phyloP scores from a whole-genome alignment of 2,113 vertebrate genomes.

The Amblyopsis rosae region DNA sequence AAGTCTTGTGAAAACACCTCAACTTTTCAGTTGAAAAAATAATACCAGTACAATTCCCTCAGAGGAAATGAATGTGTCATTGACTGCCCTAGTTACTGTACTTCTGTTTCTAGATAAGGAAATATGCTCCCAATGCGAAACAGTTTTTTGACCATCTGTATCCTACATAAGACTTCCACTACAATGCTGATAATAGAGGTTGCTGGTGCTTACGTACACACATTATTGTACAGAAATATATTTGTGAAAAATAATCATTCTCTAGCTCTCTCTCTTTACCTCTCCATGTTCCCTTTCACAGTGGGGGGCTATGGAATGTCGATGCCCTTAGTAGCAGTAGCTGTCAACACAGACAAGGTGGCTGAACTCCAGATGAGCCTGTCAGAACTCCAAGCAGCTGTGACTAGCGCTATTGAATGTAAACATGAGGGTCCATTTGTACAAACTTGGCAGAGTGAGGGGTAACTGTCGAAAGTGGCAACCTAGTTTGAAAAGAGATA shows the following conservation, averaged over 20 bases:
- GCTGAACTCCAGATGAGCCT: conserved; percentile 58
- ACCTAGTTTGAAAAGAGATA: conserved; percentile 25
- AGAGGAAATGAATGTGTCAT: conserved; percentile 60
- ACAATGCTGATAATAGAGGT: conserved; percentile 21
- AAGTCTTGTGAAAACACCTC: conserved; percentile 8
- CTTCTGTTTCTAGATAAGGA: conserved; percentile 15
- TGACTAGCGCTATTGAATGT: conserved; percentile 54
- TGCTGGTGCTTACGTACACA: conserved; percentile 31
- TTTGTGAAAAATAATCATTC: not conserved
- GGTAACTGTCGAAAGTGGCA: conserved; percentile 50
- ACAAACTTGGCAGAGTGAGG: conserved; percentile 51
- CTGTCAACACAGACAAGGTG: conserved; percentile 64
- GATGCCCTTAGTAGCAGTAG: conserved; percentile 57
- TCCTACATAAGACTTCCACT: conserved; percentile 16
- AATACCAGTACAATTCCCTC: conserved; percentile 32
- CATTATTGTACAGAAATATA: not conserved
- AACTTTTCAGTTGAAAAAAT: conserved; percentile 53
- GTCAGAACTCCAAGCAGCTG: conserved; percentile 64
- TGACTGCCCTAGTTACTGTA: conserved; percentile 31
- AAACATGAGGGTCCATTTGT: conserved; percentile 70
- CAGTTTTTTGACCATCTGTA: conserved; percentile 25
- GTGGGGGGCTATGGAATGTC: conserved; percentile 43
- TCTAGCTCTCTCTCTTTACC: not conserved
- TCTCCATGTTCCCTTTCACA: conserved; percentile 39
- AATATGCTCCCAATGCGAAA: conserved; percentile 49